Base-by-base conservation (phyloP, 1,140 invertebrate species). In the Littorina saxatilis region DNA sequence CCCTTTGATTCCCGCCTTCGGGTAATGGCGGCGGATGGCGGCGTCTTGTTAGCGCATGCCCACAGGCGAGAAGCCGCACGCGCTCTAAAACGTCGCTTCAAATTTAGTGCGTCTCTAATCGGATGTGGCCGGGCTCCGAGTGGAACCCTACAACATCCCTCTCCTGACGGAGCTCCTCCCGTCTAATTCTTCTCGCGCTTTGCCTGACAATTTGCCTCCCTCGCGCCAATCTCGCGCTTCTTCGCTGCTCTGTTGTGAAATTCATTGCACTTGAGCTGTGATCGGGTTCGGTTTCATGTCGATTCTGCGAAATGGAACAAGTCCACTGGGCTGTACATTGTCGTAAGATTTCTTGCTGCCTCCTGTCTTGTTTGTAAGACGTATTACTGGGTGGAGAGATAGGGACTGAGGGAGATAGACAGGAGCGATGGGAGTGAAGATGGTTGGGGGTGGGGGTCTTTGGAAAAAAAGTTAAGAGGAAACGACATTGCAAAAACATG, bases 41-140 rank as follows among this genome's bases (percentile, higher is more conserved):
- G 70, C 55, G 55, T 40, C 76, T 78, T 63, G 76, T 78, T 78
- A 78, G 76, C 58, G 55, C 37, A 58, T 63, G 76, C 76, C 76
- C 76, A 40, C 55, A 78, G 76, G 76, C 76, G 76, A 29, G 76
- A 78, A 78, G 76, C 76, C 76, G 76, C 52, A 63, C 76, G 76
- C 76, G 76, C 76, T 78, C 76, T 43, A 43, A 78, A 78, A 78
- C 76, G 76, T 78, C 76, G 76, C 76, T 78, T 78, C 76, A 78
- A 78, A 78, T 78, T 78, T 78, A 78, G 76, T 78, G 76, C 76
- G 58, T 23, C 55, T 58, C 76, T 78, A 78, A 78, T 78, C 76
- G 76, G 76, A 78, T 78, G 76, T 78, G 76, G 76, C 76, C 76
- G 55, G n/a, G 58, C 29, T 20, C 37, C 40, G 76, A 78, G 76